phyloP scores from a whole-genome alignment of 2,797 vertebrate genomes.

The Danio tinwini region DNA sequence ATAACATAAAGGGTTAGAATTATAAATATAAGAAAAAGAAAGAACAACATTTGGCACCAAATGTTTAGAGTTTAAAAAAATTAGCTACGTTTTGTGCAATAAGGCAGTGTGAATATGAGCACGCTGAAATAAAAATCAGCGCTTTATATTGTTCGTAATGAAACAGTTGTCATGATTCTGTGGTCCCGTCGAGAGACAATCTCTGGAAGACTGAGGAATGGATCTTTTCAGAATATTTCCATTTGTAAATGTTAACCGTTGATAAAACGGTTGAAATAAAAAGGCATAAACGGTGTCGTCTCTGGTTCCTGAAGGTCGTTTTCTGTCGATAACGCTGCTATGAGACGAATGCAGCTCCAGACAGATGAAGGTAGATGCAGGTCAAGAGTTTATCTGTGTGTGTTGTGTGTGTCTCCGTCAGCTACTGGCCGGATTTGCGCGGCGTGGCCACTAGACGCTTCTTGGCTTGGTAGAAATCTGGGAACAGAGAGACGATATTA shows the following conservation, averaged over 20 bases:
- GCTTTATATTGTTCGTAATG: neutral
- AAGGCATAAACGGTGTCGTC: too few relatives aligned
- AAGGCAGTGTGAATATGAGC: constrained; percentile 61
- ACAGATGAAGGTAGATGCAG: too few relatives aligned
- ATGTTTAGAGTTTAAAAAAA: neutral
- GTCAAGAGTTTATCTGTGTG: neutral
- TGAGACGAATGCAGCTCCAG: too few relatives aligned
- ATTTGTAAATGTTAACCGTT: neutral
- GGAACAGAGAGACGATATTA: constrained; percentile 30
- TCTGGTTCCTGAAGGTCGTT: too few relatives aligned
- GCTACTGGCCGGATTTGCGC: constrained; percentile 82
- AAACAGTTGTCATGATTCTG: neutral
- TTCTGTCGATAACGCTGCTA: too few relatives aligned
- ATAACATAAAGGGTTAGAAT: neutral
- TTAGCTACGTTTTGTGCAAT: constrained; percentile 66
- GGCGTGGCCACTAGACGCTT: constrained; percentile 74
- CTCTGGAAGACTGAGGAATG: neutral
- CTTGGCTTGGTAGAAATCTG: constrained; percentile 93
- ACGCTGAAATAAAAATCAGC: constrained; percentile 50
- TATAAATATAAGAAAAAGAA: neutral
- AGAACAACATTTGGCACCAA: neutral
- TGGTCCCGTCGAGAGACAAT: neutral
- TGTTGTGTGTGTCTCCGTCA: neutral
- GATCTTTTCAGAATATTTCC: neutral
- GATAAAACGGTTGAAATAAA: constrained; percentile 9